Evolutionary conservation across 2,888 invertebrate species (phyloP), one percentile per base, ranked within the genome.

Genomic region (Melitaea athalia): DNA sequence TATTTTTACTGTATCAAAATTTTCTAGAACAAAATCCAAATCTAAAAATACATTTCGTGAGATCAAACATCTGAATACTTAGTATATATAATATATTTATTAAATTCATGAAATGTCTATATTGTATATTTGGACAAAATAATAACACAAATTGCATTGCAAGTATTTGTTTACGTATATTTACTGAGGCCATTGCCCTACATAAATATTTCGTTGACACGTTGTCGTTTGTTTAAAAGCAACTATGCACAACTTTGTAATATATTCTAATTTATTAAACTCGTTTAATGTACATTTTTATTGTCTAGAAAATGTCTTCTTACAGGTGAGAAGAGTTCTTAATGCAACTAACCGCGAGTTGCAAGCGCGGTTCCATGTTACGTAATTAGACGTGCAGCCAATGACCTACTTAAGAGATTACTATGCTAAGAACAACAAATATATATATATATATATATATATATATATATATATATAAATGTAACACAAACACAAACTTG

Each of bases 311-410:
- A 79, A 76, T 76, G 75, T 74, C 72, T 70, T 76, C 71, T 75
- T 73, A 77, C 73, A 74, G 73, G 71, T 70, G 75, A 74, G 74
- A 75, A 70, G 71, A 72, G 69, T 70, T 72, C 72, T 75, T 63
- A 69, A 63, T 73, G 69, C 70, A 73, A 75, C 72, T 70, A 77
- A 77, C 72, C 75, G 75, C 77, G 76, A 74, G 74, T 69, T 72
- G 73, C 67, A 71, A 71, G 72, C 73, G 72, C 78, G 73, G 77
- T 78, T 78, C 77, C 74, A 72, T 76, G 79, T 89, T 90, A 85
- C 90, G 86, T 88, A 89, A 91, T 76, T 60, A 80, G 83, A 89
- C 88, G 88, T 90, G 88, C 87, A 89, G 88, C 86, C 89, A 90
- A 89, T 90, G 91, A 87, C 90, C 89, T 79, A 90, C 86, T 86